Evolutionary conservation across 1,140 invertebrate genomes (phyloP), one percentile per base, ranked within the genome.

Genomic region (Chrysopa pallens): DNA sequence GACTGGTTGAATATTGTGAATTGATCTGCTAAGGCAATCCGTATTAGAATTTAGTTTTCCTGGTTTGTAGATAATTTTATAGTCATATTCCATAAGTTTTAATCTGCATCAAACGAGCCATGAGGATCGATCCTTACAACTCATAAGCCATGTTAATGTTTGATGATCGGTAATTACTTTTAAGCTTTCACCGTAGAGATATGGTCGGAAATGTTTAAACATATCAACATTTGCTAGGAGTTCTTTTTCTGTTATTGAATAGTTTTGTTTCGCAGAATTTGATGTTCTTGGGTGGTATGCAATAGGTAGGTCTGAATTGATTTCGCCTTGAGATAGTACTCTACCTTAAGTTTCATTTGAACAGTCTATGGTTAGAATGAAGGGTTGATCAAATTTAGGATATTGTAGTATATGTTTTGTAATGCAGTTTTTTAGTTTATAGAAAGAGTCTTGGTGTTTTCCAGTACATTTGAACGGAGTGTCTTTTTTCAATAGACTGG

Each of bases 351-450:
- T 54, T 33, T 42, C 46, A 17, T 49, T 45, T 5, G 47, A 51
- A 1, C 56, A 58, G 38, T 61, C 58, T 0, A 52, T 59, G 0
- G 55, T 56, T 4, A 61, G 40, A 6, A 50, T 49, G 39, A 62
- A 62, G 36, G 47, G 46, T 42, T 54, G 49, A 3, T 40, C 39
- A 40, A 59, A 61, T 42, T 63, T 52, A 1, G 55, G 55, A 37
- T 53, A 58, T 42, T 48, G 44, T 12, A 68, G 47, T 13, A 68
- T 48, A 6, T 58, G 58, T n/a, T n/a, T n/a, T n/a, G n/a, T n/a
- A n/a, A n/a, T n/a, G n/a, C n/a, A n/a, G n/a, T 23, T 61, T 56
- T 61, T 63, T 29, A 64, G 46, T 27, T 39, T 50, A 14, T 64
- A 46, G 42, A 68, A 63, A 8, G 57, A 50, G 8, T 53, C n/a